phyloP scores from a whole-genome alignment of 2,113 vertebrate genomes.

The Plecotus auritus region DNA sequence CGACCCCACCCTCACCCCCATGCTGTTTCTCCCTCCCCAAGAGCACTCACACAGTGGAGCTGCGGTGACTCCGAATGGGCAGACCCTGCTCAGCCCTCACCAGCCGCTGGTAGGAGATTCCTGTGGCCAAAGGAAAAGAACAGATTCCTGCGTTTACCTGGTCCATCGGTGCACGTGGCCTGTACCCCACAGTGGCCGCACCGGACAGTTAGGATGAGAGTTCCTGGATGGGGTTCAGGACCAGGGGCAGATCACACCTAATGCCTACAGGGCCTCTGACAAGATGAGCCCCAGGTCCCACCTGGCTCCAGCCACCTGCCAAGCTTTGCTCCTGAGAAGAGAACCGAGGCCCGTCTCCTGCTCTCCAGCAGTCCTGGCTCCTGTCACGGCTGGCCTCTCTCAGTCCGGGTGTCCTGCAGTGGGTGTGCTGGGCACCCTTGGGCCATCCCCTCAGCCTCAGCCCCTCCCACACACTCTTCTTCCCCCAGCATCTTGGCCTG shows the following conservation, averaged over 20 bases:
- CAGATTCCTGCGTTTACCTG: not conserved
- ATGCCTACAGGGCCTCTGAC: not conserved
- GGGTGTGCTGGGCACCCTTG: not conserved
- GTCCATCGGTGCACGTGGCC: not conserved
- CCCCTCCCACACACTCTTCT: not conserved
- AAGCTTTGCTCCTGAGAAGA: not conserved
- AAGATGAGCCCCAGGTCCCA: not conserved
- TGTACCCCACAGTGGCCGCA: accelerated
- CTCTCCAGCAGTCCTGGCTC: not conserved
- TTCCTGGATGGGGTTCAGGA: not conserved
- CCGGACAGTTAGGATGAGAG: accelerated
- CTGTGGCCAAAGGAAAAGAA: constrained; percentile 71
- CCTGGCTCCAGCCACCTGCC: accelerated
- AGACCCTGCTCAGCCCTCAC: constrained; percentile 94
- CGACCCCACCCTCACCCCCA: accelerated
- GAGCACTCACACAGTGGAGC: constrained; percentile 90
- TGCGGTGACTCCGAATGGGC: constrained; percentile 75
- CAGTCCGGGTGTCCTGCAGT: accelerated
- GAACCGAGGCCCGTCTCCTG: not conserved
- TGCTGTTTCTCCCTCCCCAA: accelerated
- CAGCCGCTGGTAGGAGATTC: constrained; percentile 94
- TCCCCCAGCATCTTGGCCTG: not conserved
- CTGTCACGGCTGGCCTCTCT: no score
- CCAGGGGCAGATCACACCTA: not conserved
- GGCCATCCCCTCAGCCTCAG: not conserved